phyloP scores from a whole-genome alignment of 2,797 vertebrate species.

The Pangasius mekongensis region DNA sequence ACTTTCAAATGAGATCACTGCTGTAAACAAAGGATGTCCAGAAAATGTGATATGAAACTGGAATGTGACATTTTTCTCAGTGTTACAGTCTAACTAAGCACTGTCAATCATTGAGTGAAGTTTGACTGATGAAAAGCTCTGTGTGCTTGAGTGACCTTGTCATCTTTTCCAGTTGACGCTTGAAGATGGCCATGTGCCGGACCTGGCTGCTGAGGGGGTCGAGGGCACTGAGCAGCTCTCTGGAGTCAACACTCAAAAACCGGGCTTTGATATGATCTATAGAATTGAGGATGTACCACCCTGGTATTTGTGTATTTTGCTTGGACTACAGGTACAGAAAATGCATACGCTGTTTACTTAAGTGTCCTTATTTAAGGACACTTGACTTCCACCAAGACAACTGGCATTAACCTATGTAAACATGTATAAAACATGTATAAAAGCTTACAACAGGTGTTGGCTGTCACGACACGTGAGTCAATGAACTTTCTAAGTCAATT shows the following conservation, averaged over 20 bases:
- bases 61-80: neutral
- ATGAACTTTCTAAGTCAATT: neutral
- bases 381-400: neutral
- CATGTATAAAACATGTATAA: neutral
- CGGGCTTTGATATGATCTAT: constrained; percentile 88
- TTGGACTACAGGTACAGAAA: constrained; percentile 88
- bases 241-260: constrained; percentile 14
- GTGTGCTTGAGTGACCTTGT: neutral
- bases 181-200: constrained; percentile 52
- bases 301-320: constrained; percentile 91
- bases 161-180: constrained; percentile 35
- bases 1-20: neutral
- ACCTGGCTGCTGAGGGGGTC: neutral
- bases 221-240: neutral
- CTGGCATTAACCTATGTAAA: neutral
- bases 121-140: neutral
- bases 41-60: neutral
- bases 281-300: constrained; percentile 91
- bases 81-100: constrained; percentile 22
- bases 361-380: neutral
- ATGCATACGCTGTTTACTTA: neutral
- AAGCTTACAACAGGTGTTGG: neutral
- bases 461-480: neutral
- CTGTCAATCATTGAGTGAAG: constrained; percentile 22
- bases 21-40: neutral